Conservation (phyloP, 2,888 invertebrate genomes). For the Nysson spinosus region DNA sequence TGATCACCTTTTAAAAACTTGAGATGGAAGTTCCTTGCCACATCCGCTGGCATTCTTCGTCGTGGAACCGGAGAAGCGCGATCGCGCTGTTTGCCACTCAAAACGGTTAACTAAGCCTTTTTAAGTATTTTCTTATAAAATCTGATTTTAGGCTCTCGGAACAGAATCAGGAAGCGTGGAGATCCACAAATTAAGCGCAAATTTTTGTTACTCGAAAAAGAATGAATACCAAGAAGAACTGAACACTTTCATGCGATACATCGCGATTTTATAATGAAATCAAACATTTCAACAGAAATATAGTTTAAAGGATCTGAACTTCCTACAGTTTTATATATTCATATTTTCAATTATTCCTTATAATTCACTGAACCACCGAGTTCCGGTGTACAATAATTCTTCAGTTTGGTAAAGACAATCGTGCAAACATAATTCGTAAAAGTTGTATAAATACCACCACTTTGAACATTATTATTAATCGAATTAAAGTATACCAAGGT, state of each 20-base stretch:
- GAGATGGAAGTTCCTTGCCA: no score
- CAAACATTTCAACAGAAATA: background rate
- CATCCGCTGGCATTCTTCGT: no score
- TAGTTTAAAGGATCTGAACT: conserved; percentile 8
- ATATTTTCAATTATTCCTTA: no score
- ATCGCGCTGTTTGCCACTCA: no score
- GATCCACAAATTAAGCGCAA: conserved; percentile 77
- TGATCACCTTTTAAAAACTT: no score
- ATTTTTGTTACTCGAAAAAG: conserved; percentile 74
- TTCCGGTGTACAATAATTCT: background rate
- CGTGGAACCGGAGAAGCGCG: no score
- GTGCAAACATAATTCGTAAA: background rate
- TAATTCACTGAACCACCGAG: no score
- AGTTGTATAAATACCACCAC: background rate
- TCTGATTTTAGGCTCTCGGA: conserved; percentile 78
- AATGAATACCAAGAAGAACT: conserved; percentile 76
- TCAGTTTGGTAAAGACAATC: conserved; percentile 24
- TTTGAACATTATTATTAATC: background rate
- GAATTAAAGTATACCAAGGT: background rate
- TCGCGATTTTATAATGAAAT: conserved; percentile 68
- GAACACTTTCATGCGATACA: conserved; percentile 78
- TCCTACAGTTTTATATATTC: conserved; percentile 41
- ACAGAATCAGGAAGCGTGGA: conserved; percentile 76
- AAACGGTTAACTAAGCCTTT: no score
- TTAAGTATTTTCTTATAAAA: no score